A percentile compares a stretch with the other conserved stretches of the same genome.
These are phyloP conservation scores for Microtus richardsoni DNA, from an alignment of 2,113 vertebrate genomes.

Conservation along the genomic window DNA sequence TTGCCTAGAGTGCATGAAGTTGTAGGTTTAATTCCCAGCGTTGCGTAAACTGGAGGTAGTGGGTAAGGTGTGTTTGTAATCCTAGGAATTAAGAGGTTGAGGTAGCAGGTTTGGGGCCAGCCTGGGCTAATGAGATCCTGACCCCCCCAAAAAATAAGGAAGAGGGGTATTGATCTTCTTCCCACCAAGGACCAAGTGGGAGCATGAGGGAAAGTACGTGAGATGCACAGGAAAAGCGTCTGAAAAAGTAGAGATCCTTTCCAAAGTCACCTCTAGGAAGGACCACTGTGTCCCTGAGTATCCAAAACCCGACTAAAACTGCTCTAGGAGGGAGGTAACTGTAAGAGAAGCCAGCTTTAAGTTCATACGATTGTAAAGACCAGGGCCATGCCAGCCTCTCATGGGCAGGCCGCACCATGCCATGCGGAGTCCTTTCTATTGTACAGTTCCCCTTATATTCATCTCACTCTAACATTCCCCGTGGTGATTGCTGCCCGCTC, in stretches of 20 bases:
- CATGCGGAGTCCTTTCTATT: background rate
- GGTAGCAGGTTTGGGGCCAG: background rate
- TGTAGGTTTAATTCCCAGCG: background rate
- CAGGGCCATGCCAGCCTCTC: background rate
- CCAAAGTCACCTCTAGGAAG: background rate
- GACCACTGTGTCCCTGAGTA: background rate
- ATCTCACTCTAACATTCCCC: no score
- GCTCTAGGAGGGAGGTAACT: background rate
- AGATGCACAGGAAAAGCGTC: background rate
- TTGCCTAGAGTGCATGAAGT: background rate
- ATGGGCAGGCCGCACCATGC: rapidly evolving
- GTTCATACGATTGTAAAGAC: background rate
- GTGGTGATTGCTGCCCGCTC: background rate
- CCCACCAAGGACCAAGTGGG: background rate
- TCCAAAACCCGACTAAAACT: background rate
- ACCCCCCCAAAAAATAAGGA: no score
- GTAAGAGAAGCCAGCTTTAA: background rate
- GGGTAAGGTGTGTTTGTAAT: background rate
- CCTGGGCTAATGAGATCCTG: background rate
- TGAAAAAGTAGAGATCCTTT: background rate
- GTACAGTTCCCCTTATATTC: background rate
- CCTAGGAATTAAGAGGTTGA: background rate
- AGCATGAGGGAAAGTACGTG: background rate
- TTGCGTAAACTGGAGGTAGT: background rate
- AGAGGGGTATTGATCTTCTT: background rate